phyloP scores from a whole-genome alignment of 2,113 vertebrate species.

The Dipodomys stephensi region DNA sequence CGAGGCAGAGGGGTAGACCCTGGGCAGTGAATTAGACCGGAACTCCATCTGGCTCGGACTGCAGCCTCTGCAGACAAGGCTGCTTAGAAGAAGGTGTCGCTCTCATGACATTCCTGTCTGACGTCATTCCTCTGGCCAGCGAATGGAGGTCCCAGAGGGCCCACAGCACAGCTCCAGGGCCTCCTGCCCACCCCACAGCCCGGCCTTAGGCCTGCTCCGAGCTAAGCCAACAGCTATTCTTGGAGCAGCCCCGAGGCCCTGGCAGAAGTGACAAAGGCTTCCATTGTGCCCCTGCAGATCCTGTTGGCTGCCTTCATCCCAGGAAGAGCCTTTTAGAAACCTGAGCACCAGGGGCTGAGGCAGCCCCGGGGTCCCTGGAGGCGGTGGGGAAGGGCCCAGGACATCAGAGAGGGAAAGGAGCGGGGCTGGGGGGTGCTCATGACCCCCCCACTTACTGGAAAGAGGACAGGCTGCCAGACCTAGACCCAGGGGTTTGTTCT shows the following conservation, averaged over 20 bases:
- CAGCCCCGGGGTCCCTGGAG: neutral
- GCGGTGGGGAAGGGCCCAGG: neutral
- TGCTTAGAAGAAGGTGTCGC: neutral
- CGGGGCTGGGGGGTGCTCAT: neutral
- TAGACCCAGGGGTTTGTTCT: rapidly evolving
- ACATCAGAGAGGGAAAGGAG: rapidly evolving
- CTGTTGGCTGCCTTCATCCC: slow-evolving; percentile 7
- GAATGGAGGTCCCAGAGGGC: neutral
- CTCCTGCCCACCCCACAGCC: neutral
- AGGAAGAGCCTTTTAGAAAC: slow-evolving; percentile 44
- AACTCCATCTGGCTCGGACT: neutral
- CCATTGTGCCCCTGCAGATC: slow-evolving; percentile 47
- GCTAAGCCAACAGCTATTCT: slow-evolving; percentile 76
- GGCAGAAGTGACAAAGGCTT: slow-evolving; percentile 63
- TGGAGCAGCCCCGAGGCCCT: neutral
- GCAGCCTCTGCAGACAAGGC: neutral
- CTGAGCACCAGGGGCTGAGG: neutral
- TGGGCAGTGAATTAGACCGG: neutral
- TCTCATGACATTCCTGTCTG: rapidly evolving
- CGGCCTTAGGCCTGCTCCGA: neutral
- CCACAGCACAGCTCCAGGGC: neutral
- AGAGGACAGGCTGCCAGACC: neutral
- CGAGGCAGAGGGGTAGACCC: neutral
- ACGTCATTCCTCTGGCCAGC: neutral
- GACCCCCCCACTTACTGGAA: neutral